Evolutionary conservation across 2,888 invertebrate genomes (phyloP).

Genomic region (Megalurothrips usitatus): DNA sequence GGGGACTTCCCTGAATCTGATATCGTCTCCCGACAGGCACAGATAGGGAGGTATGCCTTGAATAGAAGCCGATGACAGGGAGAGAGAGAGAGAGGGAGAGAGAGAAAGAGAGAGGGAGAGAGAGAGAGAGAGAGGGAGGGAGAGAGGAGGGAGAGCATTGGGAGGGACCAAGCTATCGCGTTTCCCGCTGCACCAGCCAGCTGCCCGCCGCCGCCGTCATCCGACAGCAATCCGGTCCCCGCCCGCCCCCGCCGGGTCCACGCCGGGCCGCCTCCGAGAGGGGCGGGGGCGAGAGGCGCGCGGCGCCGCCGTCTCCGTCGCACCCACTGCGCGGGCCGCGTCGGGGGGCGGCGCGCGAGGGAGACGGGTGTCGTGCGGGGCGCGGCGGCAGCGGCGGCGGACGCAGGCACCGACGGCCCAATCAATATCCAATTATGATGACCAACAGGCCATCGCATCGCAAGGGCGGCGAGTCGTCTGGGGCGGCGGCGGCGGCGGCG

Average conservation of each 20-base stretch:
- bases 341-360: neutral
- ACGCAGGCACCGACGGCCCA: neutral
- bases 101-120: neutral
- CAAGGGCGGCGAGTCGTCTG: neutral
- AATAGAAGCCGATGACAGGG: neutral
- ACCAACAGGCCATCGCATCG: neutral
- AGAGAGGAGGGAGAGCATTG: too few species aligned
- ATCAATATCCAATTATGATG: conserved; percentile 23
- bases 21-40: too few species aligned
- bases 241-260: neutral
- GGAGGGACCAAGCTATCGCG: neutral
- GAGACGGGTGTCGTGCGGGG: neutral
- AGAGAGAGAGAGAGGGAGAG: conserved; percentile 14
- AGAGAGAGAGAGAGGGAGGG: neutral
- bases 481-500: neutral
- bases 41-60: too few species aligned
- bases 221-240: neutral
- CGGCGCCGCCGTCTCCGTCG: neutral
- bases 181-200: neutral
- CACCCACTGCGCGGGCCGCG: neutral
- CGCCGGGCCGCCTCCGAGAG: neutral
- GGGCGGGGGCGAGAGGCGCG: neutral
- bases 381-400: neutral
- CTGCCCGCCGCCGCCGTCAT: neutral
- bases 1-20: too few species aligned